Base-by-base conservation (phyloP, 2,888 invertebrate species). In the Oligia strigilis region DNA sequence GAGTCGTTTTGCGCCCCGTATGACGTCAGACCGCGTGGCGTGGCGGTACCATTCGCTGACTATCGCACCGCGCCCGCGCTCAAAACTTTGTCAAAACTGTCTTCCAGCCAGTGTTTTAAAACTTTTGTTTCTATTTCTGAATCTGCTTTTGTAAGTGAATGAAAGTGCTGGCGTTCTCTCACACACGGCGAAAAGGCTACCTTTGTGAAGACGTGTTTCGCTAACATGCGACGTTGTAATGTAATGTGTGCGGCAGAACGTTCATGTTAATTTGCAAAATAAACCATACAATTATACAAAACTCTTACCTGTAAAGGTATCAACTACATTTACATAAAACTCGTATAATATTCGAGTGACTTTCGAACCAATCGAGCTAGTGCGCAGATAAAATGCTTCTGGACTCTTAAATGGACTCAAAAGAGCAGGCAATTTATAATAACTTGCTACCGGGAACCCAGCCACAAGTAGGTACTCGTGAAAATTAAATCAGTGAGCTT, bases 1-100 rank as follows among this genome's bases (percentile, higher is more conserved):
- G 72, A 81, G 81, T 72, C 78, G 66, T 86, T 88, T 88, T 75
- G 86, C 89, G 90, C 89, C 85, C 46, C 62, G 86, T 86, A 87
- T 91, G 89, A 89, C 88, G 89, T 89, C 82, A 79, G 40, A 76
- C 72, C 74, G 29, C 60, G 64, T 29, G 55, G 40, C 36, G 75
- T 73, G 67, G 60, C 62, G 74, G 43, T 72, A 72, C 67, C 80
- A 71, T 70, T 76, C 65, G 72, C 76, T 43, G 72, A 64, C 81
- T 78, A 78, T 78, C 71, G 46, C 70, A 71, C 79, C 67, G 73
- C 80, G 67, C 75, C 69, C 78, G 62, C 75, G 72, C 55, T 80
- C 29, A 40, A 77, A 86, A 88, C 78, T 81, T 89, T 78, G 80
- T 75, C 82, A 76, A 84, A 87, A 79, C 80, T 67, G 62, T 80